These are phyloP conservation scores for Falco cherrug DNA, from an alignment of 2,797 vertebrate species.

Conservation along the genomic window DNA sequence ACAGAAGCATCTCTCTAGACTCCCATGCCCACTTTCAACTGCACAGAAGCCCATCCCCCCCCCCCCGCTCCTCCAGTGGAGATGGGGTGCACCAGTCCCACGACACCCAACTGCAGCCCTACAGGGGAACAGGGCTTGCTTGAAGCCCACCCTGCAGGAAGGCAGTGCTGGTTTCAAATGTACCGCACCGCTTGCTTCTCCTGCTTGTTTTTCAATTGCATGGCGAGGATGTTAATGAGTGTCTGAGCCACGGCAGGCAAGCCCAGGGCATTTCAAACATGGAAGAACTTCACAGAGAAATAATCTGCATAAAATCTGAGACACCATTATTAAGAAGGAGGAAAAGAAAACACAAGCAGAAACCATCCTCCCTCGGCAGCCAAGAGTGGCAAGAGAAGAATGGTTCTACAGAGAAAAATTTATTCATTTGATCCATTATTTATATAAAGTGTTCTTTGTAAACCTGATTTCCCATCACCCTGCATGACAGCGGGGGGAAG, in stretches of 20 bases:
- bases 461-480: slow-evolving; percentile 51
- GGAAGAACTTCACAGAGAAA: slow-evolving; percentile 70
- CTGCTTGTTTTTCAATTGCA: slow-evolving; percentile 47
- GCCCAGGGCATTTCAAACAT: slow-evolving; percentile 67
- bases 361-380: slow-evolving; percentile 44
- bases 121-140: not conserved
- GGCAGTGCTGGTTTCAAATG: not conserved
- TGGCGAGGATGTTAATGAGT: slow-evolving; percentile 54
- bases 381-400: slow-evolving; percentile 54
- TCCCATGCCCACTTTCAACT: slow-evolving; percentile 6
- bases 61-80: not conserved
- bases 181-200: not conserved
- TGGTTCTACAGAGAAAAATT: slow-evolving; percentile 60
- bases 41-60: not conserved
- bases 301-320: slow-evolving; percentile 72
- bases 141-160: not conserved
- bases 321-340: slow-evolving; percentile 56
- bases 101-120: not conserved
- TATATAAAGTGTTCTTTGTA: slow-evolving; percentile 71
- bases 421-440: slow-evolving; percentile 74
- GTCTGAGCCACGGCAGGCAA: slow-evolving; percentile 65
- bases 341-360: slow-evolving; percentile 57
- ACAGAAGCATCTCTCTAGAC: not conserved
- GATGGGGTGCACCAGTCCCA: not conserved
- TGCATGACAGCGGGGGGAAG: slow-evolving; percentile 52